Conservation (phyloP, 2,797 vertebrate species). For the Clarias pachynema region DNA sequence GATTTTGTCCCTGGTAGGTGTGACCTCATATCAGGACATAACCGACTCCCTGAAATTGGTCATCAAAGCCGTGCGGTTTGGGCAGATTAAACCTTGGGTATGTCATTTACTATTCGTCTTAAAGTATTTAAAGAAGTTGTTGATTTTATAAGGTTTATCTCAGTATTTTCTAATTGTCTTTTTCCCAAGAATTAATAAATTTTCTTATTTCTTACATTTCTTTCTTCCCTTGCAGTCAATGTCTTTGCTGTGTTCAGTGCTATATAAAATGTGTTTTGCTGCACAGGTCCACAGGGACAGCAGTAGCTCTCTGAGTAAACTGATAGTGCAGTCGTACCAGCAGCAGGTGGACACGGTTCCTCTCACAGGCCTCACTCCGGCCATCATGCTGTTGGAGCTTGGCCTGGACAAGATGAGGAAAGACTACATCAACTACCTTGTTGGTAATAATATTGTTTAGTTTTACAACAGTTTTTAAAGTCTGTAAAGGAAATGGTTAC, state of each 20-base stretch:
- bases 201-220: neutral
- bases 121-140: neutral
- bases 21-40: constrained; percentile 88
- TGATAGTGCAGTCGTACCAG: constrained; percentile 90
- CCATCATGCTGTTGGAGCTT: constrained; percentile 92
- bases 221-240: neutral
- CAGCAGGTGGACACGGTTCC: constrained; percentile 78
- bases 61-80: constrained; percentile 79
- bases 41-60: constrained; percentile 84
- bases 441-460: constrained; percentile 46
- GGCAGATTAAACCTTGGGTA: constrained; percentile 93
- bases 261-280: neutral
- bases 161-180: neutral
- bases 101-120: constrained; percentile 49
- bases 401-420: constrained; percentile 96
- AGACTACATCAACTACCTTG: constrained; percentile 93
- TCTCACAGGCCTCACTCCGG: constrained; percentile 81
- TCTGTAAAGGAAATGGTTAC: neutral
- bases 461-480: neutral
- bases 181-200: neutral
- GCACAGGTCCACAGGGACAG: constrained; percentile 91
- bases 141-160: neutral
- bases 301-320: constrained; percentile 85
- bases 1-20: constrained; percentile 69
- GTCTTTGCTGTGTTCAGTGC: neutral